Base-by-base conservation (phyloP, 2,797 vertebrate species). In the Microctenopoma steveboyesi region DNA sequence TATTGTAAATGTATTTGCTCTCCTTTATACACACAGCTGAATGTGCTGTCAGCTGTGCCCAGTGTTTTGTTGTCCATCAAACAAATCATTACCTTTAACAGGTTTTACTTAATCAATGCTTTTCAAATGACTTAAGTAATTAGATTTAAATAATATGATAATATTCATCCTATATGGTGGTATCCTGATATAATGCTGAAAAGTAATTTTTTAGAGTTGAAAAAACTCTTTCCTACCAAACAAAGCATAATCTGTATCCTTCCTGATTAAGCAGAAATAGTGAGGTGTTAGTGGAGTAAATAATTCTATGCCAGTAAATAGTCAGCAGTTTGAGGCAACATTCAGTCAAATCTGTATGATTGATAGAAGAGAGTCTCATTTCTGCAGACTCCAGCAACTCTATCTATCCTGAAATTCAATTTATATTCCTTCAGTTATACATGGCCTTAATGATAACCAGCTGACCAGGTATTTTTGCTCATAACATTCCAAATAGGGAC, bases 321-420 rank as follows among this genome's bases (percentile, higher is more conserved):
- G 53, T 64, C 7, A 1, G 56, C 30, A 63, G 46, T 54, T n/a
- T 61, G 45, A 51, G 57, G 75, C 54, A 78, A 74, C 74, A 81
- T 79, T 78, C 63, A 72, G 75, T 73, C 68, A 77, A 78, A 79
- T 76, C 72, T 16, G 0, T 28, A 47, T 54, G 71, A 77, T 61
- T 74, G 78, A 79, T 76, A 87, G 60, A 64, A 72, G 61, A 53
- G 69, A 64, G 54, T 65, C 77, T 84, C 76, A 81, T 48, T 48
- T 7, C n/a, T 48, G n/a, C 18, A 18, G 16, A n/a, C 16, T 83
- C 79, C 74, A 68, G 74, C 72, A 82, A 47, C 63, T 71, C 64
- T 74, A 53, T 78, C 64, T 76, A 74, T 66, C 66, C 77, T 80
- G 59, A 80, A 85, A 84, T 83, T 78, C 13, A 74, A 84, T 84